phyloP scores from a whole-genome alignment of 2,888 invertebrate species.

The Ichneumoninae sp. region DNA sequence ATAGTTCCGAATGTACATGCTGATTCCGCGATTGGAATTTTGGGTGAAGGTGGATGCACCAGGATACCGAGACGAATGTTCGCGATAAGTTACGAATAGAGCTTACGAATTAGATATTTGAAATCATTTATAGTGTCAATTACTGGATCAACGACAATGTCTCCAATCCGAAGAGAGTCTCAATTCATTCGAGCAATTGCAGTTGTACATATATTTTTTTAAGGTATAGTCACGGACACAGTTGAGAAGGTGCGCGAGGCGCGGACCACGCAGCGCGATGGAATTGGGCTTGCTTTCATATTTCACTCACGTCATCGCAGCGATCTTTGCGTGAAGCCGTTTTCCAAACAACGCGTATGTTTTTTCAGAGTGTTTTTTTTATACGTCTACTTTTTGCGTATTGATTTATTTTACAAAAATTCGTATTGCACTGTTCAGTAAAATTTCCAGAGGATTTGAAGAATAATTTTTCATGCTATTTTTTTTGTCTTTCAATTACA shows the following conservation, averaged over 20 bases:
- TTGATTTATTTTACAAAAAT: no score
- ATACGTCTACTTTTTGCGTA: no score
- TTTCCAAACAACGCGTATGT: no score
- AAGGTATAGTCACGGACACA: no score
- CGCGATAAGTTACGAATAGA: background rate
- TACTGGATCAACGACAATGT: slow-evolving; percentile 2
- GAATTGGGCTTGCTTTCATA: no score
- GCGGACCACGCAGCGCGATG: no score
- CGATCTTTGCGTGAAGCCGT: no score
- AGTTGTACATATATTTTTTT: background rate
- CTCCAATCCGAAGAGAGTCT: background rate
- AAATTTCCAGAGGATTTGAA: no score
- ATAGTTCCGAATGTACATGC: background rate
- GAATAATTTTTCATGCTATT: background rate
- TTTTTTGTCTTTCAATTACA: background rate
- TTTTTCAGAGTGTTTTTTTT: no score
- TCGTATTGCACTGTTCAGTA: no score
- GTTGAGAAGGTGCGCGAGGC: no score
- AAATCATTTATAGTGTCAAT: slow-evolving; percentile 1
- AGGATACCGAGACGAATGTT: background rate
- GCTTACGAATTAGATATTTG: slow-evolving; percentile 1
- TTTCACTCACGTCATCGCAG: no score
- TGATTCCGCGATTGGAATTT: background rate
- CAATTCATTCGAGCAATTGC: background rate
- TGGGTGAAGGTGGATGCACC: background rate